Evolutionary conservation across 2,797 vertebrate genomes (phyloP).

Genomic region (Columba guinea): DNA sequence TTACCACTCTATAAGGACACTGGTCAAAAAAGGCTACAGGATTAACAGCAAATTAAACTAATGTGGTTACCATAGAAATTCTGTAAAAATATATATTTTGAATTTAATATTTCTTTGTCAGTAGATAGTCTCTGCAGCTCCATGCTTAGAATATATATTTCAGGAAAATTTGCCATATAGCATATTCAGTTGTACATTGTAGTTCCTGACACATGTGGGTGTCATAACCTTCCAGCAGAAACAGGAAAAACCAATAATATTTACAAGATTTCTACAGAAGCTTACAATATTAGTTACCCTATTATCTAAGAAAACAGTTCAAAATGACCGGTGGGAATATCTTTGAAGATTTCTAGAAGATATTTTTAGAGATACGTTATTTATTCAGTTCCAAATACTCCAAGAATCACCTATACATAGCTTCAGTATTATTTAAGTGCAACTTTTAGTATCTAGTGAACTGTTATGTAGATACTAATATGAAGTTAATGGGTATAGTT

Average conservation of each 20-base stretch:
- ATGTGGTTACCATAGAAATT: not conserved
- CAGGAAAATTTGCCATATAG: not conserved
- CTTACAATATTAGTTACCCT: not conserved
- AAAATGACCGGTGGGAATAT: not conserved
- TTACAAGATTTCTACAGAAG: not conserved
- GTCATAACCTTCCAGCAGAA: not conserved
- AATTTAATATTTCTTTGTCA: not conserved
- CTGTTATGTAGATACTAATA: not conserved
- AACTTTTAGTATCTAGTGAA: not conserved
- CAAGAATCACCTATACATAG: not conserved
- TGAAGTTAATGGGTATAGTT: not conserved
- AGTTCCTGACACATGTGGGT: not conserved
- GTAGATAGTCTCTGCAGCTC: not conserved
- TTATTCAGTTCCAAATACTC: not conserved
- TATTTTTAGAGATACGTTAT: not conserved
- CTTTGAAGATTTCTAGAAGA: not conserved
- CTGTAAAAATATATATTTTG: not conserved
- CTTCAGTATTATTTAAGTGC: not conserved
- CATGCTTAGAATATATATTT: not conserved
- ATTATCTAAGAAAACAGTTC: not conserved
- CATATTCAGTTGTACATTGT: not conserved
- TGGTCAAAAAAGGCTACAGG: not conserved
- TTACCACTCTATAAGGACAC: not conserved
- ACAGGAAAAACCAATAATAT: conserved; percentile 5
- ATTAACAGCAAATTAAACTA: not conserved